Percentiles rank a stretch among this genome's conserved stretches.
Conservation (phyloP, 1,140 invertebrate species). For the Hylaeus anthracinus region DNA sequence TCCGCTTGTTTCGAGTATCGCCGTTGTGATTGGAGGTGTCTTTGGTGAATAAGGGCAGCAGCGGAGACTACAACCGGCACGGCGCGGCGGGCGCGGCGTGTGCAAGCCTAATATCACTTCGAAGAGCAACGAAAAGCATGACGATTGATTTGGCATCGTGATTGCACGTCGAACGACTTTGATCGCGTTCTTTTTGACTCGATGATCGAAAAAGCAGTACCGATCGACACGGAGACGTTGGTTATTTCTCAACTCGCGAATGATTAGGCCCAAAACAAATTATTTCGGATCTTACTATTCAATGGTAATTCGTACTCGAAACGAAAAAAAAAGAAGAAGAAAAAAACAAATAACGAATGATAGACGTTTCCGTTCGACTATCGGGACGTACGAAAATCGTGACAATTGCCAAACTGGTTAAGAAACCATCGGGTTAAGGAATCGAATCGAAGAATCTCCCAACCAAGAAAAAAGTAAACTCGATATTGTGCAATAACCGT, state of each 20-base stretch:
- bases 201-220: slow-evolving; percentile 10
- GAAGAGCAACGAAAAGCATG: slow-evolving; percentile 50
- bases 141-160: slow-evolving; percentile 26
- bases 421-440: slow-evolving; percentile 24
- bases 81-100: neutral
- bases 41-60: slow-evolving; percentile 36
- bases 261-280: neutral
- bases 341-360: neutral
- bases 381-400: neutral
- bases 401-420: slow-evolving; percentile 40
- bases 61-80: slow-evolving; percentile 17
- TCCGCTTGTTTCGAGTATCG: slow-evolving; percentile 31
- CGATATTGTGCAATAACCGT: slow-evolving; percentile 36
- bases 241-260: neutral
- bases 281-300: neutral
- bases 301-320: neutral
- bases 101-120: slow-evolving; percentile 50
- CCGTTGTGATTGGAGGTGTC: slow-evolving; percentile 54
- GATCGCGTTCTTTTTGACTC: slow-evolving; percentile 2
- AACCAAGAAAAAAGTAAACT: slow-evolving; percentile 5
- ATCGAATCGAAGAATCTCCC: slow-evolving; percentile 14
- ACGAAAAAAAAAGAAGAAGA: too few relatives aligned
- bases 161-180: slow-evolving; percentile 20
- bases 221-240: neutral
- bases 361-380: neutral